Evolutionary conservation across 2,113 vertebrate genomes (phyloP), one percentile per base, ranked within the genome.

Genomic region (Hippoglossus stenolepis): DNA sequence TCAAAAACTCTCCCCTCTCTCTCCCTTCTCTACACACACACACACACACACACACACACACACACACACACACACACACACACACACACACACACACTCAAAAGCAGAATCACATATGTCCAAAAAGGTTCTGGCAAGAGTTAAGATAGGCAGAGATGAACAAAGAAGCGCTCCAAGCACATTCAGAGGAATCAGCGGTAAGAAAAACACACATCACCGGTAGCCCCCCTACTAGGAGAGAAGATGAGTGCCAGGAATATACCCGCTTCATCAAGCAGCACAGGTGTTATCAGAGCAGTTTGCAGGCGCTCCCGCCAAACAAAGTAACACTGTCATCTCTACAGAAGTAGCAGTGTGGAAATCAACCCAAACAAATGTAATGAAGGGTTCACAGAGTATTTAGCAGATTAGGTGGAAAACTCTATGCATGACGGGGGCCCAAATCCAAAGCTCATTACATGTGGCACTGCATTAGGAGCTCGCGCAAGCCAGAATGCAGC

Each of bases 391-490:
- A 79, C 83, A 68, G 72, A 84, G 87, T 77, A 85, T 88, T 90
- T 89, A 89, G 83, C 81, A 84, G 86, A 91, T 87, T 80, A 87
- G 79, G 75, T 24, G 8, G 77, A 79, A 79, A 84, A 80, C 47
- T 70, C 65, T 23, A 31, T 67, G 66, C 73, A 82, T 68, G 87
- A 86, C 67, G 75, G 54, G 75, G 84, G 80, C 74, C 70, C 61
- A 75, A 87, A 90, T 84, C 88, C 85, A 88, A 85, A 91, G 80
- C 87, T 87, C 90, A 89, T 92, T 90, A 89, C 83, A 86, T 53
- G 84, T 79, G 79, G 70, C 73, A 73, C 64, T 73, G 86, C 80
- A 78, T 89, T 81, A 84, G 76, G 62, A 77, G 84, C 75, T 61
- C 68, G 70, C 73, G 71, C 68, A 56, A 76, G 78, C 63, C 65